These are phyloP conservation scores for Trachurus trachurus DNA, from an alignment of 2,797 vertebrate species.

Conservation along the genomic window DNA sequence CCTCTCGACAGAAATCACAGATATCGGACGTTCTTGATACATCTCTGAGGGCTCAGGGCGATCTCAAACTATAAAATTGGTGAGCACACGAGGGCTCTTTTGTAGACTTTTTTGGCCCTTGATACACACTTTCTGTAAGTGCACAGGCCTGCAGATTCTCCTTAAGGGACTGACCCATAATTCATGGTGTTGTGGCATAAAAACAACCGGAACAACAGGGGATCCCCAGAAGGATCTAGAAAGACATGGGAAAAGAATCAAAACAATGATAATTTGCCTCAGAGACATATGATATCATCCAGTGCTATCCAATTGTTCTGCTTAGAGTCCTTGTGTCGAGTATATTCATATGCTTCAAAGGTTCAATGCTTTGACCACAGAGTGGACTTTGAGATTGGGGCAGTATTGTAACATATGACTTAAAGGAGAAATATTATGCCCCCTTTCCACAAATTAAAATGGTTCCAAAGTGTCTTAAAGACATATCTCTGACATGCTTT, in stretches of 20 bases:
- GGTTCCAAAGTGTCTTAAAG: too few relatives aligned
- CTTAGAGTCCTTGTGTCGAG: neutral
- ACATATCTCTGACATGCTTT: too few relatives aligned
- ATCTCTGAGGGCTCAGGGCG: conserved; percentile 23
- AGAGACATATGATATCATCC: neutral
- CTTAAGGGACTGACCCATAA: conserved; percentile 35
- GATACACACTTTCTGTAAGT: conserved; percentile 48
- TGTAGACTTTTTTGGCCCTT: conserved; percentile 38
- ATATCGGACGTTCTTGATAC: conserved; percentile 45
- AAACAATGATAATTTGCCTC: neutral
- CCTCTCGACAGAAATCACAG: conserved; percentile 27
- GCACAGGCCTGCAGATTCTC: conserved; percentile 32
- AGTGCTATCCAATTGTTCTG: neutral
- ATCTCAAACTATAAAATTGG: conserved; percentile 19
- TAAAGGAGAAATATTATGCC: too few relatives aligned
- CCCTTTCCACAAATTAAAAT: too few relatives aligned
- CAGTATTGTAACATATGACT: neutral
- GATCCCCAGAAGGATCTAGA: conserved; percentile 16
- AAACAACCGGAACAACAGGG: conserved; percentile 22
- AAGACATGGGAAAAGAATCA: neutral
- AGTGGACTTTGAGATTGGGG: neutral
- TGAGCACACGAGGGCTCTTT: conserved; percentile 22
- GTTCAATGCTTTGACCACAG: neutral
- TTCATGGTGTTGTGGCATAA: conserved; percentile 29
- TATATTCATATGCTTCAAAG: neutral